phyloP scores from a whole-genome alignment of 1,140 invertebrate genomes.

The Leguminivora glycinivorella region DNA sequence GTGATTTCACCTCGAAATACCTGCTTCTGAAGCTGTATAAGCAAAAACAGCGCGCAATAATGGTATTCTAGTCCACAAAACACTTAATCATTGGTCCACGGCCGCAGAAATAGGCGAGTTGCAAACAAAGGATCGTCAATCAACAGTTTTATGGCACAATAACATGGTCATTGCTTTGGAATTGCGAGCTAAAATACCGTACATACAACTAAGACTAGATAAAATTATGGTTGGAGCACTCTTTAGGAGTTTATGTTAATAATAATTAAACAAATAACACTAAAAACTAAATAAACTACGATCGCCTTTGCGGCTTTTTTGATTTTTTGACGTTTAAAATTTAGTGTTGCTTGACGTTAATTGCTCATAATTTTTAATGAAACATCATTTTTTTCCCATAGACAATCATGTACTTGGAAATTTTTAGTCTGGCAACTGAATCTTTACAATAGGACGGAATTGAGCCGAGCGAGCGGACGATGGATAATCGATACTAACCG shows the following conservation, averaged over 20 bases:
- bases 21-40: constrained; percentile 1
- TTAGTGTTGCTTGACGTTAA: constrained; percentile 74
- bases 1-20: neutral
- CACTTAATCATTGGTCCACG: constrained; percentile 29
- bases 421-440: neutral
- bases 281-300: constrained; percentile 71
- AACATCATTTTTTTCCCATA: constrained; percentile 64
- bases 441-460: neutral
- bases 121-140: constrained; percentile 68
- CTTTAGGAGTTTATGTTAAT: constrained; percentile 52
- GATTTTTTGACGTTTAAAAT: constrained; percentile 74
- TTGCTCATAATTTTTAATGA: constrained; percentile 69
- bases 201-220: constrained; percentile 67
- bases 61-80: constrained; percentile 15
- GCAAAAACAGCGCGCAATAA: constrained; percentile 12
- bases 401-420: constrained; percentile 40
- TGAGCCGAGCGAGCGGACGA: neutral
- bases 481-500: neutral
- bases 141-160: constrained; percentile 69
- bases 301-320: constrained; percentile 64
- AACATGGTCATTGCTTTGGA: constrained; percentile 51
- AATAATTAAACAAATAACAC: constrained; percentile 72
- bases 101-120: constrained; percentile 33
- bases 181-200: constrained; percentile 45
- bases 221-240: constrained; percentile 54